A percentile compares a stretch with the other conserved stretches of the same genome.
Conservation (phyloP, 1,140 invertebrate genomes). For the Drepana arcuata region DNA sequence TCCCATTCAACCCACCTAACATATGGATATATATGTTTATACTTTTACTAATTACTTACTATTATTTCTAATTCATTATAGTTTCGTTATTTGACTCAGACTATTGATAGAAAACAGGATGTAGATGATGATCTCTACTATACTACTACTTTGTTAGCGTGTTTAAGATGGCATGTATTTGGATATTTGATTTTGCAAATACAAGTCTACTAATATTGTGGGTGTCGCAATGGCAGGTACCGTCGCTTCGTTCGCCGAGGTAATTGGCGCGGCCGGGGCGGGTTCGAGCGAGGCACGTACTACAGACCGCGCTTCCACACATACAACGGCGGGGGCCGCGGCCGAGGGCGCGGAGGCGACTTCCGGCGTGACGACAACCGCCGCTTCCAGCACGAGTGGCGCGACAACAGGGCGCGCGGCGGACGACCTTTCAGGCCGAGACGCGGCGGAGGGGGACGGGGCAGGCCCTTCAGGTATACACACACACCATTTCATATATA, state of each 20-base stretch:
- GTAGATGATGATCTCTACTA: too few relatives aligned
- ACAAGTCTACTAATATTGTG: too few relatives aligned
- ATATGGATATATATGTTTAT: too few relatives aligned
- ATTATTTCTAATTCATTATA: too few relatives aligned
- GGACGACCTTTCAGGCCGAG: conserved; percentile 52
- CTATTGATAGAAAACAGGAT: too few relatives aligned
- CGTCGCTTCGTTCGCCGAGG: conserved; percentile 60
- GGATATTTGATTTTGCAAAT: too few relatives aligned
- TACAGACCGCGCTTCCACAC: conserved; percentile 82
- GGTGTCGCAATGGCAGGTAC: conserved; percentile 34
- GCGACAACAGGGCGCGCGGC: conserved; percentile 55
- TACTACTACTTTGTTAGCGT: too few relatives aligned
- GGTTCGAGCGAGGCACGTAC: conserved; percentile 81
- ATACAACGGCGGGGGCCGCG: conserved; percentile 68
- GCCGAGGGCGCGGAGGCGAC: conserved; percentile 71
- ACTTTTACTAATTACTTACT: too few relatives aligned
- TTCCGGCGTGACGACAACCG: conserved; percentile 73
- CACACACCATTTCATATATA: too few relatives aligned
- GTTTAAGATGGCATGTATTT: too few relatives aligned
- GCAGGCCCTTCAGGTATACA: conserved; percentile 61
- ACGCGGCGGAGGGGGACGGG: conserved; percentile 50
- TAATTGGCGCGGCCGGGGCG: conserved; percentile 71
- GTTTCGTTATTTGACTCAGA: too few relatives aligned
- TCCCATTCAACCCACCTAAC: too few relatives aligned
- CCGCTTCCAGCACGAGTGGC: conserved; percentile 55